These are phyloP conservation scores for Sarcophaga variegata DNA, from an alignment of 2,888 invertebrate species.

Conservation along the genomic window DNA sequence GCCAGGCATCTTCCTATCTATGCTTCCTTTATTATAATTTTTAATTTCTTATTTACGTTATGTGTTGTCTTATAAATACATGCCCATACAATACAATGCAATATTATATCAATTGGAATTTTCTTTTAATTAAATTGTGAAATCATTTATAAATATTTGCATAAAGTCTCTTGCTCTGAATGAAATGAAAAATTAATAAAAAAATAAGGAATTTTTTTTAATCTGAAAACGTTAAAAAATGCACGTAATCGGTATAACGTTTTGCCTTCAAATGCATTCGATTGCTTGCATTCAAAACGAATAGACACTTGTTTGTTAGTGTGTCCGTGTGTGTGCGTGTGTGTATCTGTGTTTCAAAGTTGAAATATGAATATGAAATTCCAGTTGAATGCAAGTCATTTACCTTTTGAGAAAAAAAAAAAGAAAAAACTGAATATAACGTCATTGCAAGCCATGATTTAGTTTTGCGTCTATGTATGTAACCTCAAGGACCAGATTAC, in stretches of 20 bases:
- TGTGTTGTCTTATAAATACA: no score
- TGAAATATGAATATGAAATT: slow-evolving; percentile 48
- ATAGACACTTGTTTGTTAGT: no score
- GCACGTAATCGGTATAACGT: slow-evolving; percentile 58
- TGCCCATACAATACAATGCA: neutral
- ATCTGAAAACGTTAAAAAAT: slow-evolving; percentile 58
- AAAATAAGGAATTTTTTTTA: neutral
- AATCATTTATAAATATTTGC: slow-evolving; percentile 19
- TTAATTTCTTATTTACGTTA: no score
- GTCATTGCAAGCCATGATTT: slow-evolving; percentile 31
- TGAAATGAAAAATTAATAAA: neutral
- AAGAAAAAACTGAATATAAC: neutral
- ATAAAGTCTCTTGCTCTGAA: neutral
- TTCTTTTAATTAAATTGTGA: slow-evolving; percentile 24
- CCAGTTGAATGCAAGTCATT: slow-evolving; percentile 51
- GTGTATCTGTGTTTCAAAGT: slow-evolving; percentile 41
- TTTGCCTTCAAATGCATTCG: slow-evolving; percentile 59
- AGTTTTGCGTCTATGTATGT: slow-evolving; percentile 19
- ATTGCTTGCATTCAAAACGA: neutral
- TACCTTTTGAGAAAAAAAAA: neutral
- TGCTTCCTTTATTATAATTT: no score
- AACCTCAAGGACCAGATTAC: slow-evolving; percentile 33
- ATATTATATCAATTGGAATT: slow-evolving; percentile 8
- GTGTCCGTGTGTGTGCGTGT: neutral
- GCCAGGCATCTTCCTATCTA: neutral